Evolutionary conservation across 2,888 invertebrate genomes (phyloP).

Genomic region (Xylota sylvarum): DNA sequence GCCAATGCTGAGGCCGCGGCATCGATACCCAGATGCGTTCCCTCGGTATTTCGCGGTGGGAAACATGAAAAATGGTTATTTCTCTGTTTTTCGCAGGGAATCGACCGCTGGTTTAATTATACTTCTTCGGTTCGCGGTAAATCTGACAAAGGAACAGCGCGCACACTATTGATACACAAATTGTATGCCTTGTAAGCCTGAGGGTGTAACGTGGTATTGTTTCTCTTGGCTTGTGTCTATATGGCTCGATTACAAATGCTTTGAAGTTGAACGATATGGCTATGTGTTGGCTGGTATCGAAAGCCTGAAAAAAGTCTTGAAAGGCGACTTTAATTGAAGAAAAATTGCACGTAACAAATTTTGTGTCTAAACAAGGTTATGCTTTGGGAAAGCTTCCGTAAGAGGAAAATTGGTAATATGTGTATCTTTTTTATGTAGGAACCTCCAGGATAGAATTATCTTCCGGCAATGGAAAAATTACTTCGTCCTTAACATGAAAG

Average conservation of each 20-base stretch:
- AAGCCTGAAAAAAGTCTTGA: background rate
- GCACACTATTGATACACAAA: conserved; percentile 68
- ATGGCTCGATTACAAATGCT: conserved; percentile 27
- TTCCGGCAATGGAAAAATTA: too few species aligned
- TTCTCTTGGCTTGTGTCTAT: background rate
- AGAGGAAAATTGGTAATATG: too few species aligned
- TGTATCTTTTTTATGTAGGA: too few species aligned
- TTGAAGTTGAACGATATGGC: conserved; percentile 40
- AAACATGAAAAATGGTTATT: conserved; percentile 49
- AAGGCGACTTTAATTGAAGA: background rate
- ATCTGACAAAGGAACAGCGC: conserved; percentile 47
- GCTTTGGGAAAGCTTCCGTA: too few species aligned
- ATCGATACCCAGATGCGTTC: conserved; percentile 58
- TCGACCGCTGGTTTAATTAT: conserved; percentile 60
- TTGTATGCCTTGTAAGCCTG: conserved; percentile 44
- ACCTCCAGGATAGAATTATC: too few species aligned
- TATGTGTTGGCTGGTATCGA: background rate
- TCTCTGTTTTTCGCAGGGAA: conserved; percentile 1
- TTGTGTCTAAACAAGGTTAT: background rate
- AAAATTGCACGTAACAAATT: background rate
- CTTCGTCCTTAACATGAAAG: too few species aligned
- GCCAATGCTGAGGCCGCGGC: conserved; percentile 4
- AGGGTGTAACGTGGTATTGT: conserved; percentile 26
- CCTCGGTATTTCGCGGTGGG: background rate
- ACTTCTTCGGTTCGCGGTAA: conserved; percentile 55